These are phyloP conservation scores for Oncorhynchus masou DNA, from an alignment of 2,113 vertebrate genomes.

Conservation along the genomic window DNA sequence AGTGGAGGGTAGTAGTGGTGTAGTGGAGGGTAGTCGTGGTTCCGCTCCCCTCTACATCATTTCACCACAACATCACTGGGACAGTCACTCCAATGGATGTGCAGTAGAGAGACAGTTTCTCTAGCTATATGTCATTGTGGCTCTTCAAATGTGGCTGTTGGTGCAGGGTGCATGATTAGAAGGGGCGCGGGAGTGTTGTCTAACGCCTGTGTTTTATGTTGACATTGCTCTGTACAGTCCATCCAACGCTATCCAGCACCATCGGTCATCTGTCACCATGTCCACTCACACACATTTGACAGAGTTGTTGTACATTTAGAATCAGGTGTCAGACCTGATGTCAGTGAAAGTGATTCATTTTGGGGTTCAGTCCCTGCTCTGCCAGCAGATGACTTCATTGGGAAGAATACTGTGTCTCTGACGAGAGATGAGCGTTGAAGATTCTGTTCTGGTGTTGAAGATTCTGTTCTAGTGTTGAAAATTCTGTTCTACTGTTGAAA, in stretches of 20 bases:
- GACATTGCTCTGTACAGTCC: background rate
- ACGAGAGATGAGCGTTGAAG: too few species aligned
- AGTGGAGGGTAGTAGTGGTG: too few species aligned
- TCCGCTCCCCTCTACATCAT: too few species aligned
- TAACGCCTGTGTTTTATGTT: slow-evolving; percentile 9
- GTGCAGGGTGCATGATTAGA: slow-evolving; percentile 6
- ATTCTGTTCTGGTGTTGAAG: too few species aligned
- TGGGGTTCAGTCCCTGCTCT: background rate
- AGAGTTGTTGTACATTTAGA: background rate
- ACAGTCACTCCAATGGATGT: too few species aligned
- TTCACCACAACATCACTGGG: too few species aligned
- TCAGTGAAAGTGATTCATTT: background rate
- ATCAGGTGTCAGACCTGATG: background rate
- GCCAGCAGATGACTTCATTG: background rate
- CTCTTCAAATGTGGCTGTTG: background rate
- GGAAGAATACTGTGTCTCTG: too few species aligned
- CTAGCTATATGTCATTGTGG: background rate
- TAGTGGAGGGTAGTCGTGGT: too few species aligned
- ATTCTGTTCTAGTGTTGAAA: too few species aligned
- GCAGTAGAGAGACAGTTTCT: too few species aligned
- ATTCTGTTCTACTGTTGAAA: too few species aligned
- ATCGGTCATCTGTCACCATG: background rate
- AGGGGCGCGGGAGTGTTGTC: slow-evolving; percentile 4
- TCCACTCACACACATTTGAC: background rate
- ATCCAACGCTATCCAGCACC: background rate